Base-by-base conservation (phyloP, 2,113 vertebrate genomes). In the Copsychus sechellarum region DNA sequence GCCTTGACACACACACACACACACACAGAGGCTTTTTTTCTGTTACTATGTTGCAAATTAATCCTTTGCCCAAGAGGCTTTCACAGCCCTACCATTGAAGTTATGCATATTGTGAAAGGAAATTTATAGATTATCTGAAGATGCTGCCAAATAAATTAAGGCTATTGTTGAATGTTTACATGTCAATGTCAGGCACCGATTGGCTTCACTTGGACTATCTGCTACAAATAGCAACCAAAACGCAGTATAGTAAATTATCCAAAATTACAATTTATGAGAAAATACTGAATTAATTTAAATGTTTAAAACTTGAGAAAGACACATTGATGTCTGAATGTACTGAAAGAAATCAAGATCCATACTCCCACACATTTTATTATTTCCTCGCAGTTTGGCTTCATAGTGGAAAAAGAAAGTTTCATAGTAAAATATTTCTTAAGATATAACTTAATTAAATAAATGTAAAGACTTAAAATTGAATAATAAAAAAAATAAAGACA, bases 111-210 rank as follows among this genome's bases (percentile, higher is more conserved):
- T 94, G 92, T 76, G 57, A 91, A 94, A 83, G 65, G 81, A 81
- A 97, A 90, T 82, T 13, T 70, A 96, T 74, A 88, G 76, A 93
- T 93, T 96, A 92, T 78, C 90, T 92, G 57, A 78, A 97, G 66
- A 88, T 79, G 57, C 53, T 90, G 65, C 90, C 80, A 71, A 56
- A 64, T 5, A 79, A 93, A 96, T 90, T 91, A 93, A 94, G 36
- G 69, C 57, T 92, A 45, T 85, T 92, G 69, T 36, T 88, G 62
- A 93, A 76, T 76, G 74, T 90, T 95, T 93, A 45, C 33, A 81
- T 79, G 82, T 96, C 90, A 71, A 36, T 51, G 56, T 58, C 62
- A 85, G 64, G 93, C 42, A 91, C 34, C n/a, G 71, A 88, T 86
- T 2, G 0, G 48, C 57, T 96, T 95, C 90, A 65, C 51, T 45